Percentiles rank a stretch among this genome's conserved stretches.
Conservation (phyloP, 2,797 vertebrate genomes). For the Eurystomus glaucurus region DNA sequence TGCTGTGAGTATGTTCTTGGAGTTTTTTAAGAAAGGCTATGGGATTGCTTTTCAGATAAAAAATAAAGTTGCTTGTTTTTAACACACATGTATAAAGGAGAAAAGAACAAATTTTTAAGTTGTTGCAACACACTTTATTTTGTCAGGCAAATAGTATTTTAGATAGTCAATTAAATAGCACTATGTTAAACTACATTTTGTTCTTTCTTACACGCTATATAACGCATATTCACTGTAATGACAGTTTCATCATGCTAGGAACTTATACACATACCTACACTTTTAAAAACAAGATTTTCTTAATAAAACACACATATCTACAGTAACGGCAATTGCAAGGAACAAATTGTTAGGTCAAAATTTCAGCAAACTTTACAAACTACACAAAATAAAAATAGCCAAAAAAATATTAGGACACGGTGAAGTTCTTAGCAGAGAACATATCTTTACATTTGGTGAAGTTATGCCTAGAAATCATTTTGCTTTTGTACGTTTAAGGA, state of each 20-base stretch:
- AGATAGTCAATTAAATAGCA: slow-evolving; percentile 90
- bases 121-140: slow-evolving; percentile 85
- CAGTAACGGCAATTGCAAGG: slow-evolving; percentile 71
- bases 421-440: slow-evolving; percentile 69
- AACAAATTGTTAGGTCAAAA: slow-evolving; percentile 65
- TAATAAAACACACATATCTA: slow-evolving; percentile 78
- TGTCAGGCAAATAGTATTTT: slow-evolving; percentile 83
- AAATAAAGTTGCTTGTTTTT: neutral
- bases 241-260: slow-evolving; percentile 85
- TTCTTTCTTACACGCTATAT: slow-evolving; percentile 76
- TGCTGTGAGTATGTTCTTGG: neutral
- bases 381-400: slow-evolving; percentile 76
- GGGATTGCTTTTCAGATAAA: neutral
- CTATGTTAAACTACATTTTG: slow-evolving; percentile 73
- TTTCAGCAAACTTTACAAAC: slow-evolving; percentile 76
- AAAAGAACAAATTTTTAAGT: neutral
- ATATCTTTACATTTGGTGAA: slow-evolving; percentile 87
- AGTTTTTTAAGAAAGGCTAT: neutral
- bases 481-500: slow-evolving; percentile 68
- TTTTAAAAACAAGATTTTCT: slow-evolving; percentile 68
- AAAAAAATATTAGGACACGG: slow-evolving; percentile 24
- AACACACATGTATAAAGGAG: neutral
- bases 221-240: slow-evolving; percentile 83
- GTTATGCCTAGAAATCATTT: slow-evolving; percentile 79
- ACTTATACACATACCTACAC: slow-evolving; percentile 79